Base-by-base conservation (phyloP, 2,888 invertebrate genomes). In the Neoascia interrupta region DNA sequence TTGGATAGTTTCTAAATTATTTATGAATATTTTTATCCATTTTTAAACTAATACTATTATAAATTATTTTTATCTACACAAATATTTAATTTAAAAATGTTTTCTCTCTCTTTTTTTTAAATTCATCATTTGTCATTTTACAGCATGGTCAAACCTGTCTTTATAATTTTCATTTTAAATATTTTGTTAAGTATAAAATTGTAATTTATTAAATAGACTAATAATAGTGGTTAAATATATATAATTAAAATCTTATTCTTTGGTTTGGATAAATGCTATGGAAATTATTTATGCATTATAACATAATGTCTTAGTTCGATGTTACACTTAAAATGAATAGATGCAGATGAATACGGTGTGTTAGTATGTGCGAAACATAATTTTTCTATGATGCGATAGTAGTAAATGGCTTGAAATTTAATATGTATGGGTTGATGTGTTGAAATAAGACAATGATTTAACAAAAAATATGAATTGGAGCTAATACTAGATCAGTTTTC, bases 171-270 rank as follows among this genome's bases (percentile, higher is more conserved):
- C 8, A 8, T 4, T 26, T 26, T 8, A 26, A 5, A 2, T 37
- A 36, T 26, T 34, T 19, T 28, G 16, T 5, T n/a, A 18, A 53
- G 72, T 76, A 76, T 72, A 76, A 76, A 76, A 76, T 76, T 76
- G 53, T 72, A 60, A 37, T 60, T 70, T 54, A 54, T 58, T 60
- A 31, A 45, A 61, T 64, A 39, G 63, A 18, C 28, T 66, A n/a
- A 34, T 70, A 63, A 34, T 61, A 43, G 26, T 54, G 51, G 15
- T 66, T 66, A 43, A 64, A 21, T 66, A n/a, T n/a, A n/a, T n/a
- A 34, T 70, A 64, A 36, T 70, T n/a, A 6, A 45, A 47, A 74
- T 41, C 53, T 11, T 60, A 13, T 51, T 43, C 37, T 58, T 49
- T 37, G 18, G 21, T 49, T 47, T 43, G 53, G 31, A 53, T 54